Percentiles rank a stretch among this genome's conserved stretches.
phyloP scores from a whole-genome alignment of 2,797 vertebrate species.

The Salarias fasciatus region DNA sequence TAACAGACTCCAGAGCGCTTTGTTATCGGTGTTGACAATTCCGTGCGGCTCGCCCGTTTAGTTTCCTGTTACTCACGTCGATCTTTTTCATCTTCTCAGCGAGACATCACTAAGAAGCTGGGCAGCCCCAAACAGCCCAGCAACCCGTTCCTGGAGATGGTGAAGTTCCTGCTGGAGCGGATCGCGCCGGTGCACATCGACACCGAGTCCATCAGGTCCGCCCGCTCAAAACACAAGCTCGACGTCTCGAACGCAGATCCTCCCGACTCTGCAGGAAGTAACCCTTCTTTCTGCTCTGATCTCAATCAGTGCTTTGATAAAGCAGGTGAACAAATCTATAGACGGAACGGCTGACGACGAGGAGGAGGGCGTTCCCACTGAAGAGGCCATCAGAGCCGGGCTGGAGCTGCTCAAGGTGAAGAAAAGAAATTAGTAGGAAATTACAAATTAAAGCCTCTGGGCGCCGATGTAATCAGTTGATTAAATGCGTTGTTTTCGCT shows the following conservation, averaged over 20 bases:
- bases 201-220: conserved; percentile 93
- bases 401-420: conserved; percentile 95
- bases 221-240: too few species aligned
- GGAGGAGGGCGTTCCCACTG: conserved; percentile 95
- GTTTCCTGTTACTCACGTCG: conserved; percentile 3
- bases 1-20: too few species aligned
- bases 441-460: too few species aligned
- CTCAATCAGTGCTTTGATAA: conserved; percentile 90
- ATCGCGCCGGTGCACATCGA: conserved; percentile 98
- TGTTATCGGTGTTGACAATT: too few species aligned
- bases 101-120: conserved; percentile 97
- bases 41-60: too few species aligned
- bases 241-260: too few species aligned
- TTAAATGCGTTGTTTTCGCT: conserved; percentile 17
- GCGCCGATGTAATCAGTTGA: conserved; percentile 13
- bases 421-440: not conserved
- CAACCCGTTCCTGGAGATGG: conserved; percentile 98
- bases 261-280: not conserved
- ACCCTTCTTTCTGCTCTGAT: not conserved
- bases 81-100: conserved; percentile 70
- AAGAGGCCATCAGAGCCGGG: conserved; percentile 95
- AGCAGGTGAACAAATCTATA: conserved; percentile 98
- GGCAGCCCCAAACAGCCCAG: conserved; percentile 98
- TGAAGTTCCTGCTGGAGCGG: conserved; percentile 97
- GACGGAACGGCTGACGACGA: conserved; percentile 98